Evolutionary conservation across 2,888 invertebrate genomes (phyloP).

Genomic region (Chymomyza procnemis): DNA sequence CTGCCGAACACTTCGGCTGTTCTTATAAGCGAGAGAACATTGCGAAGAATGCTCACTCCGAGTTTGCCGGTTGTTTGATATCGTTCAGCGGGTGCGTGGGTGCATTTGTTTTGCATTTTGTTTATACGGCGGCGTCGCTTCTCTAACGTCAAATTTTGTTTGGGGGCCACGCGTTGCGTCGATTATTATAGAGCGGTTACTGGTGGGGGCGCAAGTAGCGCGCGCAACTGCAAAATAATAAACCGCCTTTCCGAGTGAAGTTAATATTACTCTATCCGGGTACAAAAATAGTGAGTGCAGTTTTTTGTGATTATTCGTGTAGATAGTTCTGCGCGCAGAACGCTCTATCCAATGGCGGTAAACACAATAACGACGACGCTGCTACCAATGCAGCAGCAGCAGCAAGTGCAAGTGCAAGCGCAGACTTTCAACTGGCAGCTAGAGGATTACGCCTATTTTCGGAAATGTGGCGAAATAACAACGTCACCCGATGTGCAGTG

Average conservation of each 20-base stretch:
- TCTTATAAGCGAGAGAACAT: constrained; percentile 38
- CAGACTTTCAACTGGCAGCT: constrained; percentile 62
- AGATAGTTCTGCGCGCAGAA: not conserved
- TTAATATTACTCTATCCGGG: not conserved
- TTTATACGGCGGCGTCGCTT: not conserved
- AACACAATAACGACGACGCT: constrained; percentile 17
- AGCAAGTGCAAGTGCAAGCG: constrained; percentile 12
- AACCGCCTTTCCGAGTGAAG: not conserved
- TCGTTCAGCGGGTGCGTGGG: not conserved
- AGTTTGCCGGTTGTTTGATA: constrained; percentile 50
- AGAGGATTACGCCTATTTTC: constrained; percentile 69
- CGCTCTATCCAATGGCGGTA: not conserved
- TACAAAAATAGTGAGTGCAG: not conserved
- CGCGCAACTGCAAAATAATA: not conserved
- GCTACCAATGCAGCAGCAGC: constrained; percentile 36
- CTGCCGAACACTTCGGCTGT: not conserved
- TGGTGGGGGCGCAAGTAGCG: not conserved
- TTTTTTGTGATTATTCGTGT: not conserved
- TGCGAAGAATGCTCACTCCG: constrained; percentile 38
- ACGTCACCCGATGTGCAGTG: constrained; percentile 70
- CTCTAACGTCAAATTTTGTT: not conserved
- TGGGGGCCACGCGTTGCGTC: not conserved
- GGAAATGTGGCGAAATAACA: constrained; percentile 74
- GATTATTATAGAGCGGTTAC: not conserved
- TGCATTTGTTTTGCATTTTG: not conserved